A percentile compares a stretch with the other conserved stretches of the same genome.
phyloP scores from a whole-genome alignment of 1,140 invertebrate species.

The Leptopilina boulardi region DNA sequence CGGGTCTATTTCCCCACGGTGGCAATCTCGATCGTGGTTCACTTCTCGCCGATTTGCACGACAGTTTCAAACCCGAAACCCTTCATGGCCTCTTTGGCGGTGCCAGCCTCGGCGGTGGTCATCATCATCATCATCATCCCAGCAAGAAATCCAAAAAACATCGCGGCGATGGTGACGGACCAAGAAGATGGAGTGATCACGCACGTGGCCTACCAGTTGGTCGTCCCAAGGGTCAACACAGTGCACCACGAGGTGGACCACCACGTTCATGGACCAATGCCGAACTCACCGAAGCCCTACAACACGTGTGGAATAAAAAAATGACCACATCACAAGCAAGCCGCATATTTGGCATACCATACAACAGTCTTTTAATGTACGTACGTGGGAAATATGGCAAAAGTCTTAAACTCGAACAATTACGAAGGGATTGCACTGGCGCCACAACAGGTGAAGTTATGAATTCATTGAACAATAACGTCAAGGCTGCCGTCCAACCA shows the following conservation, averaged over 20 bases:
- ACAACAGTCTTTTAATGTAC: constrained; percentile 94
- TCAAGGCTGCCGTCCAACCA: constrained; percentile 79
- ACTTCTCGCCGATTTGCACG: constrained; percentile 67
- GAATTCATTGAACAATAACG: constrained; percentile 83
- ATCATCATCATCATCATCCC: too few species aligned
- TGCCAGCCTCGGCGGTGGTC: constrained; percentile 54
- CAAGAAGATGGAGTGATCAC: constrained; percentile 69
- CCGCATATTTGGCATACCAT: constrained; percentile 91
- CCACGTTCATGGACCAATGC: constrained; percentile 93
- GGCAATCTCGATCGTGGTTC: constrained; percentile 60
- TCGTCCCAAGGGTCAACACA: constrained; percentile 91
- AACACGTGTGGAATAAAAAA: constrained; percentile 95
- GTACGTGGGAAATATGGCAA: constrained; percentile 95
- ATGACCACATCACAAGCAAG: constrained; percentile 96
- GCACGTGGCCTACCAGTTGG: constrained; percentile 74
- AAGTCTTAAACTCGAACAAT: constrained; percentile 89
- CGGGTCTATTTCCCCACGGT: constrained; percentile 65
- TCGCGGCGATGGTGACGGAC: constrained; percentile 58
- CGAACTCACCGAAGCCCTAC: constrained; percentile 90
- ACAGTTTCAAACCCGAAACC: constrained; percentile 70
- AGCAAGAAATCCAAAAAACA: constrained; percentile 65
- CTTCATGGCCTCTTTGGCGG: constrained; percentile 68
- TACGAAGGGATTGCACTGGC: constrained; percentile 90
- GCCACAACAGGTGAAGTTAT: constrained; percentile 81
- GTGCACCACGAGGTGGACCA: constrained; percentile 90